Base-by-base conservation (phyloP, 2,888 invertebrate genomes). In the Isotomurus palustris region DNA sequence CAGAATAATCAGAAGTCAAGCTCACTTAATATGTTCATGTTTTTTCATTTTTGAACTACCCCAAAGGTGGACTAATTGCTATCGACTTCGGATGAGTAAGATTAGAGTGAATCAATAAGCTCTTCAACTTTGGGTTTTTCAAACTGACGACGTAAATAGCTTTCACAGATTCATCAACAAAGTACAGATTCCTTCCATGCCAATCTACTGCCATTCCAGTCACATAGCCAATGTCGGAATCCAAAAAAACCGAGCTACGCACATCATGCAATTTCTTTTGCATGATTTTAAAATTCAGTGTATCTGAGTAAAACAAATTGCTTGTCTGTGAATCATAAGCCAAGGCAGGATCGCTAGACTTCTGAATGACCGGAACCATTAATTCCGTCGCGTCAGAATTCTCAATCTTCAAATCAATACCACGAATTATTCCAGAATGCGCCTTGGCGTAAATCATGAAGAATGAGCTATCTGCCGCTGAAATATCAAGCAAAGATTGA, bases 181-280 rank as follows among this genome's bases (percentile, higher is more conserved):
- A 91, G 78, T 88, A 93, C 56, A 93, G 74, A 77, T 91, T 89
- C 57, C 80, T 76, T 57, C 85, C 85, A 73, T 89, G 81, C 88
- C 88, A 90, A 76, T 93, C 92, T 56, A 89, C 82, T 35, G 90
- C 89, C 64, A 92, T 75, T 3, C 87, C 87, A 71, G 87, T 85
- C 71, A 84, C 84, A 73, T 82, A 81, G 68, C 81, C 81, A 1
- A 84, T 78, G 54, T 81, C 81, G 38, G 80, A 78, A 1, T 78
- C 78, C 17, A 84, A 73, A 71, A 86, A 79, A 38, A 80, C 76
- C 73, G 82, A 80, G 43, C 81, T 79, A 2, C 75, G 76, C 19
- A 76, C 75, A 12, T 84, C 84, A 73, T 83, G 82, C 48, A 86
- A 73, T 61, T 80, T 81, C 73, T 84, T 85, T 36, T 63, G 62